Conservation (phyloP, 2,888 invertebrate species). For the Theretra japonica region DNA sequence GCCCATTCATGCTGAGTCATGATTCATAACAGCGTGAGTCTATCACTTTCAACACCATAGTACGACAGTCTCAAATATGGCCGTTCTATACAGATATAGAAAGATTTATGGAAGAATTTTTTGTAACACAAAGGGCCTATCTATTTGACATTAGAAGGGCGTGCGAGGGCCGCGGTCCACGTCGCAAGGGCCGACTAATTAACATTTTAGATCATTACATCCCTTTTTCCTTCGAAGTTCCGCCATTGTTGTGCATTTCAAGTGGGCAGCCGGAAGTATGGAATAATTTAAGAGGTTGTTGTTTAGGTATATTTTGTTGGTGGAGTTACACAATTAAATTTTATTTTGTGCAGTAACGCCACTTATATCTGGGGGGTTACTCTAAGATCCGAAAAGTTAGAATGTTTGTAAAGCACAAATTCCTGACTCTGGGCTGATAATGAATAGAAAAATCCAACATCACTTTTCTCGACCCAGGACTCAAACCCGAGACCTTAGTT, state of each 20-base stretch:
- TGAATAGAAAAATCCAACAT: too few relatives aligned
- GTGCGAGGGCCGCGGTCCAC: not conserved
- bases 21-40: too few relatives aligned
- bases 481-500: too few relatives aligned
- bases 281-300: not conserved
- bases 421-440: too few relatives aligned
- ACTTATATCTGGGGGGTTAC: too few relatives aligned
- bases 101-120: not conserved
- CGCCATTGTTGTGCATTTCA: slow-evolving; percentile 17
- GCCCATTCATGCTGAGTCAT: too few relatives aligned
- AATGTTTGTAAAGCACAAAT: too few relatives aligned
- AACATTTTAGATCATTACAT: slow-evolving; percentile 17
- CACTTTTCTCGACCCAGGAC: too few relatives aligned
- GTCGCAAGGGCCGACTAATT: slow-evolving; percentile 8
- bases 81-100: not conserved
- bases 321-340: too few relatives aligned
- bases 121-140: not conserved
- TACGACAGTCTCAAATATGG: not conserved
- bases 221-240: slow-evolving; percentile 23
- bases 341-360: too few relatives aligned
- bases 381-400: too few relatives aligned
- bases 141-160: slow-evolving; percentile 18
- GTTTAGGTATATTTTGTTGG: not conserved
- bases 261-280: not conserved
- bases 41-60: too few relatives aligned